Evolutionary conservation across 2,797 vertebrate species (phyloP).

Genomic region (Poecile montanus): DNA sequence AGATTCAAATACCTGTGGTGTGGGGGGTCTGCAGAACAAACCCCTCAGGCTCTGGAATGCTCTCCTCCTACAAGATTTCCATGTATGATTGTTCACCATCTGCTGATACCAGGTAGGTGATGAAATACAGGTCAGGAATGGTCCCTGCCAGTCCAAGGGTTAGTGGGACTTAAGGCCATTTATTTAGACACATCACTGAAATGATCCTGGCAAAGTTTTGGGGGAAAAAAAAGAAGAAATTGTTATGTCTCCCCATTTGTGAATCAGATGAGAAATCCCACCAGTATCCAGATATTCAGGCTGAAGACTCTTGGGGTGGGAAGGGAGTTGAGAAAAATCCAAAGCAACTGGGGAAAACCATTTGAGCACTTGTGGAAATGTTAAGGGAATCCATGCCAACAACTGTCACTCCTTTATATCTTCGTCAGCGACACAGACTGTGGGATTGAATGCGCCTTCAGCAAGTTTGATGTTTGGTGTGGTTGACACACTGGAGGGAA

Average conservation of each 20-base stretch:
- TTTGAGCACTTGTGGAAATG: background rate
- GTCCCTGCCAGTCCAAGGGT: background rate
- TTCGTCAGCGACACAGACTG: no score
- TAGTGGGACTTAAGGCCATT: accelerated
- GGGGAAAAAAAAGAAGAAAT: accelerated
- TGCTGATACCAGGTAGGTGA: background rate
- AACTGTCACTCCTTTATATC: background rate
- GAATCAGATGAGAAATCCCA: background rate
- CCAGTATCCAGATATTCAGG: background rate
- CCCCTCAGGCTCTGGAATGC: background rate
- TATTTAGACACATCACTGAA: background rate
- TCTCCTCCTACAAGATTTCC: background rate
- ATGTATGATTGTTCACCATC: accelerated
- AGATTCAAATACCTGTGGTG: background rate
- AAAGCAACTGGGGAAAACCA: background rate
- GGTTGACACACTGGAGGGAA: background rate
- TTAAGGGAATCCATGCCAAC: background rate
- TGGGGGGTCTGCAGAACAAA: accelerated
- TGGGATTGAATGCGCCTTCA: background rate
- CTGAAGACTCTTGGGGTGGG: background rate
- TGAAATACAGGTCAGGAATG: background rate
- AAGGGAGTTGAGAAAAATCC: background rate
- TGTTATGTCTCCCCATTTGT: background rate
- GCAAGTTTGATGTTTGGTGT: background rate
- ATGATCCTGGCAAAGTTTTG: background rate